Conservation (phyloP, 2,888 invertebrate genomes). For the Tachystola acroxantha region DNA sequence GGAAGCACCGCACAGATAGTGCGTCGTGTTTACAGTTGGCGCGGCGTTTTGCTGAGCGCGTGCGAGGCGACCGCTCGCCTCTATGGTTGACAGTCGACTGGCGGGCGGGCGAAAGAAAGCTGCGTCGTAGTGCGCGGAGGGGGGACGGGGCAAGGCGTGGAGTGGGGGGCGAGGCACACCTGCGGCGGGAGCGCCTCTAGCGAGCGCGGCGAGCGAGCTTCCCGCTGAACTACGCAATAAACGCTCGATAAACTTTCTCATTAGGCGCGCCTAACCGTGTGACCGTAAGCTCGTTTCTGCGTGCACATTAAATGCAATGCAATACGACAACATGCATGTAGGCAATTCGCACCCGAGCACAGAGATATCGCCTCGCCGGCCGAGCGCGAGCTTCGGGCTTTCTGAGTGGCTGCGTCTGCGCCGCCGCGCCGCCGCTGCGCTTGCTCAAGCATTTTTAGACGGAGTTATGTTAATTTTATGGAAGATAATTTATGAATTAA, state of each 20-base stretch:
- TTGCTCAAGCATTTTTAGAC: constrained; percentile 13
- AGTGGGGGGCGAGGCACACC: constrained; percentile 55
- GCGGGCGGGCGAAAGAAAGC: constrained; percentile 30
- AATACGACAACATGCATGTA: constrained; percentile 54
- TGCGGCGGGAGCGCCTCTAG: constrained; percentile 60
- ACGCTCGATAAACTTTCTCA: constrained; percentile 79
- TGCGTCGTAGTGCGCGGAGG: constrained; percentile 39
- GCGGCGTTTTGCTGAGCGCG: constrained; percentile 48
- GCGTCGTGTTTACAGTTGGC: constrained; percentile 75
- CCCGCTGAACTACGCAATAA: constrained; percentile 75
- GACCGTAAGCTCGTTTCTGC: constrained; percentile 72
- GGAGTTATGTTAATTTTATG: constrained; percentile 24
- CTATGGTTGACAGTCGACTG: constrained; percentile 69
- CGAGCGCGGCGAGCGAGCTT: constrained; percentile 66
- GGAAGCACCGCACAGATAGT: constrained; percentile 62
- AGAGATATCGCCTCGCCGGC: constrained; percentile 32
- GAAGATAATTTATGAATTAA: constrained; percentile 24
- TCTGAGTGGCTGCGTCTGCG: constrained; percentile 30
- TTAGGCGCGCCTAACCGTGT: constrained; percentile 76
- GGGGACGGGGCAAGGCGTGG: constrained; percentile 31
- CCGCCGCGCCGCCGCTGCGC: no score
- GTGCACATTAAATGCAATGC: constrained; percentile 59
- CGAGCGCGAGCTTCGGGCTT: constrained; percentile 23
- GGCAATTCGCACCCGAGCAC: constrained; percentile 46
- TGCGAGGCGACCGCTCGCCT: constrained; percentile 39